Conservation (phyloP, 30 jellyfish, hydroid and myxozoan genomes). For the Hydra vulgaris region DNA sequence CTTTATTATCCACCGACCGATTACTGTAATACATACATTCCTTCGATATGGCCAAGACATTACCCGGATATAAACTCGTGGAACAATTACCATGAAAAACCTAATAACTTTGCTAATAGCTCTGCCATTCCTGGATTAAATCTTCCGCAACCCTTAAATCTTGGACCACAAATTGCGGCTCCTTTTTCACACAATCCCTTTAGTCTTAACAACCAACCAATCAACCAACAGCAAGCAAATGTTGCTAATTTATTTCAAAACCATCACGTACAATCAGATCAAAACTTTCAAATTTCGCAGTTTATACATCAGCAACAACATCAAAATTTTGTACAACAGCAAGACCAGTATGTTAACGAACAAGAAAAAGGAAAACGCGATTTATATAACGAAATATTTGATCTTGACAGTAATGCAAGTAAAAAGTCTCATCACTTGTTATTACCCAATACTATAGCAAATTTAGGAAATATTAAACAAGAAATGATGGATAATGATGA, state of each 20-base stretch:
- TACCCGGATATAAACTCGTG: slow-evolving; percentile 4
- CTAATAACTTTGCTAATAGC: background rate
- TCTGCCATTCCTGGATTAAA: slow-evolving; percentile 19
- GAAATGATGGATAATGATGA: slow-evolving; percentile 6
- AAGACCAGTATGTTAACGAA: background rate
- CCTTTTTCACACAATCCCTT: background rate
- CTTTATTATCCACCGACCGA: slow-evolving; percentile 12
- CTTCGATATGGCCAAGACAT: slow-evolving; percentile 31
- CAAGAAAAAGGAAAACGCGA: slow-evolving; percentile 65
- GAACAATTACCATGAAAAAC: background rate
- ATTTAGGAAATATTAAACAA: background rate
- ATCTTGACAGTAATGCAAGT: slow-evolving; percentile 52
- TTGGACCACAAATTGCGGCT: slow-evolving; percentile 13
- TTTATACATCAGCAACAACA: slow-evolving; percentile 15
- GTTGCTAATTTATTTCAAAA: background rate
- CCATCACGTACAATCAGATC: background rate
- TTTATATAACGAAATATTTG: slow-evolving; percentile 84
- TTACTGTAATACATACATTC: slow-evolving; percentile 13
- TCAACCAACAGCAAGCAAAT: slow-evolving; percentile 23
- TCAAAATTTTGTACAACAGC: background rate
- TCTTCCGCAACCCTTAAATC: slow-evolving; percentile 28
- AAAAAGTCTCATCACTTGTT: background rate
- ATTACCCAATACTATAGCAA: slow-evolving; percentile 18
- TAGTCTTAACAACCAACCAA: slow-evolving; percentile 4
- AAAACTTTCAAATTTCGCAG: background rate